Evolutionary conservation across 2,797 vertebrate genomes (phyloP).

Genomic region (Myotis daubentonii): DNA sequence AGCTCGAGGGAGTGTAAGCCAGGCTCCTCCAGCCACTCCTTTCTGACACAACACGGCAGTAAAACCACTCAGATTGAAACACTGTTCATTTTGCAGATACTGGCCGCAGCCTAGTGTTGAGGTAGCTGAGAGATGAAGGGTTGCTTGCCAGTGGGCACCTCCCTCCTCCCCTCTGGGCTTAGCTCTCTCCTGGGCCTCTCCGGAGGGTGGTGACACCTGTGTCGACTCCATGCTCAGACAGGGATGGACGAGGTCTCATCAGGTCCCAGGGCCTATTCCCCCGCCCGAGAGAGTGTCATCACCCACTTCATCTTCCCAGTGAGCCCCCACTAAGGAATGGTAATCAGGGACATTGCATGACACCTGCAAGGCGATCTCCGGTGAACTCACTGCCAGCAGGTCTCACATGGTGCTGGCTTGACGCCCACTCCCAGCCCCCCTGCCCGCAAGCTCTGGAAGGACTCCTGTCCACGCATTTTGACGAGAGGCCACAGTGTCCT

Average conservation of each 20-base stretch:
- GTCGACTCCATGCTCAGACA: fast-evolving
- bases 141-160: neutral
- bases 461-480: fast-evolving
- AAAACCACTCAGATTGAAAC: fast-evolving
- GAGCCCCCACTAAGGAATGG: neutral
- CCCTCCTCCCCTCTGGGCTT: neutral
- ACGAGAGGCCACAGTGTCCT: fast-evolving
- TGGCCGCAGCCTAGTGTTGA: neutral
- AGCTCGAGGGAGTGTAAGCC: neutral
- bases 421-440: too few relatives aligned
- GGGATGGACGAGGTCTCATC: neutral
- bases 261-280: too few relatives aligned
- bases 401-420: fast-evolving
- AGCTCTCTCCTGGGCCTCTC: neutral
- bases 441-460: neutral
- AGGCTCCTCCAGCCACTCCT: neutral
- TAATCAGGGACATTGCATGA: neutral
- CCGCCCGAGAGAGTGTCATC: neutral
- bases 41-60: neutral
- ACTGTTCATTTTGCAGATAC: neutral
- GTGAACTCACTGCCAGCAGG: neutral
- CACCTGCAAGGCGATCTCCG: fast-evolving
- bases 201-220: fast-evolving
- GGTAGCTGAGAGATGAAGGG: neutral
- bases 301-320: neutral